Percentiles rank a stretch among this genome's conserved stretches.
Conservation (phyloP, 2,113 vertebrate genomes). For the Cyanocitta stelleri region DNA sequence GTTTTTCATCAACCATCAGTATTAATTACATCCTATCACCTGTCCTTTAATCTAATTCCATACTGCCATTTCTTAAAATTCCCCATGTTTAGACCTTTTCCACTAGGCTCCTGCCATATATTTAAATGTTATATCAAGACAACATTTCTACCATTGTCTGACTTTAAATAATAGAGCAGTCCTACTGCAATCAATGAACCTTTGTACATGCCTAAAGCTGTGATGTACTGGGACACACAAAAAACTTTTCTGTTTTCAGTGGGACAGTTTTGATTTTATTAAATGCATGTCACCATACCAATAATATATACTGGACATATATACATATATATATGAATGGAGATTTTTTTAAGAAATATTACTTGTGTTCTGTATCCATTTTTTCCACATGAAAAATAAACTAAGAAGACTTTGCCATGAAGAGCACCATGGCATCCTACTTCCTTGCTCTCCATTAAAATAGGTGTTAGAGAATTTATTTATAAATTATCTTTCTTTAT, state of each 20-base stretch:
- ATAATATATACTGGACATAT: background rate
- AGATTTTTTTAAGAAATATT: background rate
- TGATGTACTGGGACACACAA: background rate
- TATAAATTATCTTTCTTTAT: background rate
- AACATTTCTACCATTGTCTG: background rate
- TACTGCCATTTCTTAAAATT: background rate
- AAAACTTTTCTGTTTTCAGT: background rate
- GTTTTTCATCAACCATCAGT: background rate
- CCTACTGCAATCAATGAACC: background rate
- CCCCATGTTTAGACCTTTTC: background rate
- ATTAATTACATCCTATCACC: background rate
- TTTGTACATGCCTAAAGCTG: background rate
- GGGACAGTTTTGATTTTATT: background rate
- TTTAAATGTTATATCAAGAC: background rate
- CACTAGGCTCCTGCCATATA: background rate
- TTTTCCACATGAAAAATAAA: background rate
- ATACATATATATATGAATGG: background rate
- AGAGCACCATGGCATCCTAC: background rate
- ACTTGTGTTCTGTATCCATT: background rate
- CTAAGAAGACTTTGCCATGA: background rate
- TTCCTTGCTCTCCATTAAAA: background rate
- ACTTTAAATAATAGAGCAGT: background rate
- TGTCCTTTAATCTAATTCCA: background rate
- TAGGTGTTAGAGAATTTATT: background rate
- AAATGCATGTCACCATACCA: background rate